Conservation (phyloP, 2,113 vertebrate genomes). For the Plecotus auritus region DNA sequence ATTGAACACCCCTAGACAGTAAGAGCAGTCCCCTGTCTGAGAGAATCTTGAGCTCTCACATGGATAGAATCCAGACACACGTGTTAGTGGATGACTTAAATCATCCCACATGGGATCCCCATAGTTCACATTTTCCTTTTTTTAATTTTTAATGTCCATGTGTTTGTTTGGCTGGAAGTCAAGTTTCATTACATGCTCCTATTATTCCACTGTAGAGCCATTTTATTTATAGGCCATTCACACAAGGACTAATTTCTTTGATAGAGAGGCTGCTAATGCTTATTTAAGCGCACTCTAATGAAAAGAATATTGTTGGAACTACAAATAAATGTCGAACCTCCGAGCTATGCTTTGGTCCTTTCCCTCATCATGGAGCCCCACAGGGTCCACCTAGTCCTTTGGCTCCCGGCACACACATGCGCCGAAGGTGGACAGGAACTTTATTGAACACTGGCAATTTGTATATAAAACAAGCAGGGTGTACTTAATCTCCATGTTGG, state of each 20-base stretch:
- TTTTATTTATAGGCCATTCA: conserved; percentile 78
- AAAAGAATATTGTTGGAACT: conserved; percentile 76
- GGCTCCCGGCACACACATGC: not conserved
- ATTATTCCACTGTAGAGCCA: conserved; percentile 76
- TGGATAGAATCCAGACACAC: conserved; percentile 65
- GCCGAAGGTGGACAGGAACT: conserved; percentile 22
- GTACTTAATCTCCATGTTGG: not conserved
- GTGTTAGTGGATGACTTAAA: conserved; percentile 72
- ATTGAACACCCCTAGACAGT: conserved; percentile 57
- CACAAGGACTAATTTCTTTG: conserved; percentile 80
- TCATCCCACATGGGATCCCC: conserved; percentile 68
- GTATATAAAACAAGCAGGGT: not conserved
- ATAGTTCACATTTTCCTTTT: conserved; percentile 12
- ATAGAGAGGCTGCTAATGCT: conserved; percentile 78
- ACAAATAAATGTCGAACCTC: conserved; percentile 67
- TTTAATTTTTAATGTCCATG: conserved; percentile 70
- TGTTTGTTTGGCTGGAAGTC: conserved; percentile 78
- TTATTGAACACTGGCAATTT: conserved; percentile 4
- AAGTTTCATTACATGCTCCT: conserved; percentile 75
- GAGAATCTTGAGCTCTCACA: conserved; percentile 45
- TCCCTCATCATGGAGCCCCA: conserved; percentile 53
- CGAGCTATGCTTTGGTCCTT: conserved; percentile 18
- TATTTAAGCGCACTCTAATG: conserved; percentile 77
- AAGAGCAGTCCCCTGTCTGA: conserved; percentile 52
- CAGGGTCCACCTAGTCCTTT: conserved; percentile 40